Conservation (phyloP, 2,888 invertebrate genomes). For the Halictus quadricinctus region DNA sequence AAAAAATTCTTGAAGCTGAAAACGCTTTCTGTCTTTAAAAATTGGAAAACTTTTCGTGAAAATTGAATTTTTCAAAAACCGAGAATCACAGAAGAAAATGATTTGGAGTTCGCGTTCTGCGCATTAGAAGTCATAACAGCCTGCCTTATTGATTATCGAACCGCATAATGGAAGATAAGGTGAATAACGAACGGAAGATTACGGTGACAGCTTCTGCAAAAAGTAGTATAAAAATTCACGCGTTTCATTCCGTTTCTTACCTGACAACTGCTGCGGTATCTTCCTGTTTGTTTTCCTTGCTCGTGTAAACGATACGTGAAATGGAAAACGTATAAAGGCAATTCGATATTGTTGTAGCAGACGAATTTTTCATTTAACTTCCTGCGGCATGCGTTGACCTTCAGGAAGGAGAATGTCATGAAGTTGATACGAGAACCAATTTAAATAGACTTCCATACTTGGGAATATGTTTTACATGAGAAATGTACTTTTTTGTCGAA, state of each 20-base stretch:
- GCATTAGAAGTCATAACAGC: too few relatives aligned
- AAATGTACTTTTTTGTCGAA: background rate
- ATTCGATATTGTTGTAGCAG: background rate
- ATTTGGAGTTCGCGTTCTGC: too few relatives aligned
- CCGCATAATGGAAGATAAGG: too few relatives aligned
- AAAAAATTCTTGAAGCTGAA: too few relatives aligned
- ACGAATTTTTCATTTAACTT: background rate
- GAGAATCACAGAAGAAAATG: too few relatives aligned
- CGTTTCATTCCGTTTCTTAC: background rate
- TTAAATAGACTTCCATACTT: background rate
- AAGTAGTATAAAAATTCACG: background rate
- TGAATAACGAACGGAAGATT: too few relatives aligned
- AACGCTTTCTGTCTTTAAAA: too few relatives aligned
- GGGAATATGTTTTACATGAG: background rate
- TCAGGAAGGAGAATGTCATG: background rate
- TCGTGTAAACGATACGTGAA: background rate
- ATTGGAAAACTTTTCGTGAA: too few relatives aligned
- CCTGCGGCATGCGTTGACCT: background rate
- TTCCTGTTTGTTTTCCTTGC: background rate
- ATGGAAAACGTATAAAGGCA: background rate
- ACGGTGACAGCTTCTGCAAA: too few relatives aligned
- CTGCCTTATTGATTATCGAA: too few relatives aligned
- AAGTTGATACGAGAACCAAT: background rate
- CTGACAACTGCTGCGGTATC: too few relatives aligned
- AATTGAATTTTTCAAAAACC: too few relatives aligned